phyloP scores from a whole-genome alignment of 2,888 invertebrate genomes.

The Agonopterix heracliana region DNA sequence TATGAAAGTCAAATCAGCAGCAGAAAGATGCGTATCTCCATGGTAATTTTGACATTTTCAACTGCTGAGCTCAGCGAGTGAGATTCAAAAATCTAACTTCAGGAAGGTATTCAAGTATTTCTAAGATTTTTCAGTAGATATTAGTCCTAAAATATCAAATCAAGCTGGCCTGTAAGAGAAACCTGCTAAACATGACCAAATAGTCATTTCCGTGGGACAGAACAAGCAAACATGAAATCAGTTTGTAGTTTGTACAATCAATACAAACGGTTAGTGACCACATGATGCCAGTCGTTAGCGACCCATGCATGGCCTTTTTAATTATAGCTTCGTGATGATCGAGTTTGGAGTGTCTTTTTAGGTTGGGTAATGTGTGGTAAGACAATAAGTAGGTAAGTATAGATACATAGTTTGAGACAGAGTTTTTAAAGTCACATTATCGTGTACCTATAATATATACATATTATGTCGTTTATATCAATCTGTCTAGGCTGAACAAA shows the following conservation, averaged over 20 bases:
- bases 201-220: slow-evolving; percentile 15
- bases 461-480: too few relatives aligned
- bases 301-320: slow-evolving; percentile 19
- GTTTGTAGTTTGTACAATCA: slow-evolving; percentile 11
- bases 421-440: too few relatives aligned
- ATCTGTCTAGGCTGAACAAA: too few relatives aligned
- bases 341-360: slow-evolving; percentile 10
- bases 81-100: too few relatives aligned
- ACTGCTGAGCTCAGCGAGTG: too few relatives aligned
- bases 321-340: slow-evolving; percentile 23
- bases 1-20: too few relatives aligned
- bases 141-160: background rate
- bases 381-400: background rate
- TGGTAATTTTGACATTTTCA: too few relatives aligned
- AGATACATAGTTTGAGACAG: too few relatives aligned
- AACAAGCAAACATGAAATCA: background rate
- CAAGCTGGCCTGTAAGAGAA: background rate
- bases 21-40: too few relatives aligned
- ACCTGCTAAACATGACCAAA: slow-evolving; percentile 12
- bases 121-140: too few relatives aligned
- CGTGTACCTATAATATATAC: too few relatives aligned
- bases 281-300: slow-evolving; percentile 19
- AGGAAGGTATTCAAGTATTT: too few relatives aligned
- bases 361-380: background rate
- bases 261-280: slow-evolving; percentile 12